Base-by-base conservation (phyloP, 2,797 vertebrate species). In the Mareca penelope region DNA sequence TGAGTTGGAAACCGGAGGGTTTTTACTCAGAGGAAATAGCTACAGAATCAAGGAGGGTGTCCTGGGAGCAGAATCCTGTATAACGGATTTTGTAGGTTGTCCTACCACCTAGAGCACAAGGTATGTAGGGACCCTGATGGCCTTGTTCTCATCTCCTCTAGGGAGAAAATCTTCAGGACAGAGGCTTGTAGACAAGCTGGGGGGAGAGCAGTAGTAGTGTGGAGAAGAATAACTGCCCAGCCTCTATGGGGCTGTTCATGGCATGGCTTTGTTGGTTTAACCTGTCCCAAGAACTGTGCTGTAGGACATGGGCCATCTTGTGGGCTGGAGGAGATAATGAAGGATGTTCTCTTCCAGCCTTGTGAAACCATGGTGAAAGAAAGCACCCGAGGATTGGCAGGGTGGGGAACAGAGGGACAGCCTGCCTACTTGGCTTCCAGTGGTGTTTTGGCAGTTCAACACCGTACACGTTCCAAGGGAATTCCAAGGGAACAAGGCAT, bases 11-110 rank as follows among this genome's bases (percentile, higher is more conserved):
- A 60, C 52, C 22, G 39, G 48, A 81, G 59, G 73, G 57, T 69
- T 91, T 69, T 72, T 31, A 17, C 72, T 80, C 57, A 69, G 46
- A 80, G 77, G 80, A 95, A 85, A 79, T 81, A 84, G 70, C 88
- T 91, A 1, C 67, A 90, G 65, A 56, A 57, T 65, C 57, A 82
- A 87, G 76, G 40, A 89, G 40, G 15, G 69, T 95, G 59, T 80
- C 50, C 1, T 33, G 91, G 94, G 95, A 95, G 42, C 3, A 0
- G 59, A 79, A 61, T 71, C 71, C 69, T 85, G 75, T 87, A n/a
- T 85, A 82, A 85, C 7, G 15, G 3, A 68, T 89, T 92, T 91
- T 89, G 50, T 91, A 94, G 94, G 79, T 78, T 95, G 81, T 64
- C 84, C 81, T 87, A 33, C 81, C 89, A 42, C 78, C 53, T 57